Percentiles rank a stretch among this genome's conserved stretches.
phyloP scores from a whole-genome alignment of 2,797 vertebrate genomes.

The Enoplosus armatus region DNA sequence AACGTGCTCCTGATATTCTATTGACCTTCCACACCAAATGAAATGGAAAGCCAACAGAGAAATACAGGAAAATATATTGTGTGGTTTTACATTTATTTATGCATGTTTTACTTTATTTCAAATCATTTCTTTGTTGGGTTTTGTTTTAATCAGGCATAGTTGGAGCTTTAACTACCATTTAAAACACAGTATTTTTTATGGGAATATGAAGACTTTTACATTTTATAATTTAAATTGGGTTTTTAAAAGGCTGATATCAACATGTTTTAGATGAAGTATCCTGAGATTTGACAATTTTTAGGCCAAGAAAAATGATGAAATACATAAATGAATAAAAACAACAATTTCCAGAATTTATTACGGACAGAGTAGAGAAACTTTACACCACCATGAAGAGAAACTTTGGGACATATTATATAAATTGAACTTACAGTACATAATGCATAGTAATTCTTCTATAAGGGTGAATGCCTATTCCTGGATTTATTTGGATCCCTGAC shows the following conservation, averaged over 20 bases:
- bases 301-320: background rate
- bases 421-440: background rate
- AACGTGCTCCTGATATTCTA: too few species aligned
- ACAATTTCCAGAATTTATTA: background rate
- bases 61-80: too few species aligned
- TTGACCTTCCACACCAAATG: background rate
- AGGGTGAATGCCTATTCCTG: background rate
- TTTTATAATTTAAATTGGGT: too few species aligned
- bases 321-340: background rate
- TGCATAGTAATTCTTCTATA: background rate
- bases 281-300: background rate
- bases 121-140: too few species aligned
- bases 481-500: background rate
- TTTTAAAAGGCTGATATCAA: too few species aligned
- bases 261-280: too few species aligned
- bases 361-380: background rate
- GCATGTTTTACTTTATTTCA: too few species aligned
- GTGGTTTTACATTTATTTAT: too few species aligned
- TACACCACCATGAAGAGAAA: background rate
- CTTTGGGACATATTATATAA: background rate
- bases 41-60: background rate
- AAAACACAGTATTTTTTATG: too few species aligned
- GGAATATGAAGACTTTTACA: too few species aligned
- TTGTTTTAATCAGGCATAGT: too few species aligned
- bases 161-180: too few species aligned